Evolutionary conservation across 1,140 invertebrate species (phyloP).

Genomic region (Atopsyche davidsoni): DNA sequence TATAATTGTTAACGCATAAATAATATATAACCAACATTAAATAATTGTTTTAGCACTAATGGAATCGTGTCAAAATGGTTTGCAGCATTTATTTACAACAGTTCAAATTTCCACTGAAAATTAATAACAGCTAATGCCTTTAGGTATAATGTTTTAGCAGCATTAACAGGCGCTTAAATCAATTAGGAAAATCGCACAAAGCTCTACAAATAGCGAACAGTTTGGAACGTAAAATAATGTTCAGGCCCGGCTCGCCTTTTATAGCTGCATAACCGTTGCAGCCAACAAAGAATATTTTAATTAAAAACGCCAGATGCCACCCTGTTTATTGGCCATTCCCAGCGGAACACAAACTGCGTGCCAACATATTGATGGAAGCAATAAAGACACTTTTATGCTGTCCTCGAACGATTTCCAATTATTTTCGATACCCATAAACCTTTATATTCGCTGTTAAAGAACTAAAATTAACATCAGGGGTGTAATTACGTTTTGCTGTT

Average conservation of each 20-base stretch:
- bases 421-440: conserved; percentile 5
- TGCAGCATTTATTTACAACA: too few relatives aligned
- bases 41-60: too few relatives aligned
- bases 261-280: conserved; percentile 1
- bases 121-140: too few relatives aligned
- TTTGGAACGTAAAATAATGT: conserved; percentile 18
- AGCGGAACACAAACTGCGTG: conserved; percentile 5
- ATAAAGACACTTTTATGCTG: conserved; percentile 12
- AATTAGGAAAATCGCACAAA: too few relatives aligned
- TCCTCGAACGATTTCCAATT: conserved; percentile 6
- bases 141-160: too few relatives aligned
- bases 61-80: too few relatives aligned
- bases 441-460: not conserved
- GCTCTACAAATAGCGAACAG: too few relatives aligned
- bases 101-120: too few relatives aligned
- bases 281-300: conserved; percentile 23
- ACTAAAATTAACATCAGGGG: not conserved
- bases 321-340: conserved; percentile 19
- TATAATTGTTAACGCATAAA: too few relatives aligned
- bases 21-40: too few relatives aligned
- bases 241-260: conserved; percentile 7
- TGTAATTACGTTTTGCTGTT: too few relatives aligned
- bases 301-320: conserved; percentile 24
- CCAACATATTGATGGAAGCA: conserved; percentile 11
- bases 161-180: too few relatives aligned